Conservation (phyloP, 2,113 vertebrate genomes). For the Noctilio leporinus region DNA sequence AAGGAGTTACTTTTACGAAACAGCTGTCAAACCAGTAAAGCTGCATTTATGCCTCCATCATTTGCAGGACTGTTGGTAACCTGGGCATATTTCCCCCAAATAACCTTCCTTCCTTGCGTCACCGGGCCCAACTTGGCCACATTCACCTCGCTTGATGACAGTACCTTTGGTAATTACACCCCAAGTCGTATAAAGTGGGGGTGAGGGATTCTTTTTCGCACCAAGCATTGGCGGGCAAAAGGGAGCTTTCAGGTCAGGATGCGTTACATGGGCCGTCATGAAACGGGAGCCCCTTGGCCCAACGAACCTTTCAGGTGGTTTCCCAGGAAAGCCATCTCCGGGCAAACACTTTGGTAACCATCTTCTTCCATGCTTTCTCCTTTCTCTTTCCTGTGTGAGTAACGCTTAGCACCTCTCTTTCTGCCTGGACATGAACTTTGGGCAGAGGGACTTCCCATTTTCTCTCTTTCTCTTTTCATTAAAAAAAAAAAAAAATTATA, state of each 20-base stretch:
- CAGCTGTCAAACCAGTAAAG: slow-evolving; percentile 85
- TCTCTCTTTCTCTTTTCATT: slow-evolving; percentile 86
- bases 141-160: slow-evolving; percentile 81
- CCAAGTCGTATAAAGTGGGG: slow-evolving; percentile 89
- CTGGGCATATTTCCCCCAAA: neutral
- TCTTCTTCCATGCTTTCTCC: slow-evolving; percentile 95
- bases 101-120: neutral
- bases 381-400: slow-evolving; percentile 92
- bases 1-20: neutral
- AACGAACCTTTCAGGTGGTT: slow-evolving; percentile 94
- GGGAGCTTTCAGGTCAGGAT: slow-evolving; percentile 89
- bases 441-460: slow-evolving; percentile 90
- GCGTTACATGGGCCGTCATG: slow-evolving; percentile 93
- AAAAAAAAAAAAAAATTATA: slow-evolving; percentile 65
- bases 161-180: slow-evolving; percentile 92
- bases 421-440: slow-evolving; percentile 93
- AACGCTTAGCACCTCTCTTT: slow-evolving; percentile 90
- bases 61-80: neutral
- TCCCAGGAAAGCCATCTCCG: slow-evolving; percentile 94
- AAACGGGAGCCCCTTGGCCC: slow-evolving; percentile 94
- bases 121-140: no score
- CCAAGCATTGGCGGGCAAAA: slow-evolving; percentile 93
- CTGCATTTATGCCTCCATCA: slow-evolving; percentile 68
- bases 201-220: slow-evolving; percentile 96
- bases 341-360: slow-evolving; percentile 96